Base-by-base conservation (phyloP, 2,888 invertebrate genomes). In the Tachina fera region DNA sequence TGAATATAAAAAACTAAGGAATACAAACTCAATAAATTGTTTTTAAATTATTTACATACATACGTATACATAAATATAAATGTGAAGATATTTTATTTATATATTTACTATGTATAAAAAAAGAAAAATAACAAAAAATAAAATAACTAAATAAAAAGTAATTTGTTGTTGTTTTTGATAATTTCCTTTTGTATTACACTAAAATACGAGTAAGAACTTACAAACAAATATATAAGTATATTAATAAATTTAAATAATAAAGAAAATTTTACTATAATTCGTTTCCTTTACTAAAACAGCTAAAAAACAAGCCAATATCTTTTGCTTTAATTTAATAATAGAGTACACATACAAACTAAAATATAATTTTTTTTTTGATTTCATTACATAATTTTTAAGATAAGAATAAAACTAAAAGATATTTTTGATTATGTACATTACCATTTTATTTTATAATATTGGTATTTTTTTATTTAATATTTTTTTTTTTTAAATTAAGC, bases 381-480 rank as follows among this genome's bases (percentile, higher is more conserved):
- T 60, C 58, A 47, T 63, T 63, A 49, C 45, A 61, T 49, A 61
- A 39, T 61, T 53, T 14, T 49, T 49, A 43, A 47, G 10, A 77
- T 67, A 70, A 67, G 19, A 79, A 78, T 78, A 75, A 83, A 83
- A 83, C 70, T 81, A 63, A 53, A 45, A 39, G 9, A 41, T 56
- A 70, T 70, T 78, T 83, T 72, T 67, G 80, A 80, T 81, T 86
- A 84, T 87, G 61, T 77, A 71, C 65, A 82, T 84, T 61, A 78
- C 60, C 56, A 76, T 74, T 74, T 75, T 74, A 45, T 84, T 80
- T 67, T 63, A 65, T 71, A n/a, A 58, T 67, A 53, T 5, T 56
- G 56, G n/a, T 19, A 39, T 79, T 70, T 60, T 75, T 43, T 31
- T 31, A 31, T 31, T 31, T 31, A 31, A 31, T 43, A 1, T 67